Percentiles rank a stretch among this genome's conserved stretches.
Evolutionary conservation across 2,888 invertebrate genomes (phyloP).

Genomic region (Nasonovia ribisnigri): DNA sequence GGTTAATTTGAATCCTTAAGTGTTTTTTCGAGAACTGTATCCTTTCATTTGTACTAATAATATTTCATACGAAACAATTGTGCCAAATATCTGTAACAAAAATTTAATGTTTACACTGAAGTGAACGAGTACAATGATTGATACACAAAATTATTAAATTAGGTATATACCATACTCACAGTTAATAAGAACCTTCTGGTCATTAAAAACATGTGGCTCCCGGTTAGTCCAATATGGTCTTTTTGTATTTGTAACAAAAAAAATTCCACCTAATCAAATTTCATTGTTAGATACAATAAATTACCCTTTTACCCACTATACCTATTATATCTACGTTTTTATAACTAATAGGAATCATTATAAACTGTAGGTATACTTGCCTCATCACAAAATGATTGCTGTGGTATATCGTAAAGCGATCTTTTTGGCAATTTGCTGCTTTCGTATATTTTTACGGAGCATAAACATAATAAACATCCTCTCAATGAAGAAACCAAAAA

Average conservation of each 20-base stretch:
- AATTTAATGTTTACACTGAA: neutral
- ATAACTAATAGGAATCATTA: neutral
- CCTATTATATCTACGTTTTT: neutral
- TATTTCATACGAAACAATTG: slow-evolving; percentile 76
- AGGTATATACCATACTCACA: slow-evolving; percentile 47
- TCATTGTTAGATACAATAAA: neutral
- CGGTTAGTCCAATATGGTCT: slow-evolving; percentile 62
- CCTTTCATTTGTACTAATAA: slow-evolving; percentile 74
- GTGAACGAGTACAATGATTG: neutral
- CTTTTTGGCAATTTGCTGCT: slow-evolving; percentile 63
- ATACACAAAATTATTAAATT: neutral
- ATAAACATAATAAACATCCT: slow-evolving; percentile 64
- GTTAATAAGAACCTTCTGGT: slow-evolving; percentile 66
- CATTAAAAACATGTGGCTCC: slow-evolving; percentile 66
- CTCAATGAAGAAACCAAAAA: slow-evolving; percentile 62
- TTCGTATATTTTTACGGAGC: slow-evolving; percentile 65
- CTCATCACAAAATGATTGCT: slow-evolving; percentile 65
- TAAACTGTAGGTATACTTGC: slow-evolving; percentile 52
- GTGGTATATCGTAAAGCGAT: slow-evolving; percentile 61
- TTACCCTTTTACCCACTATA: neutral
- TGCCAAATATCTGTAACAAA: slow-evolving; percentile 74
- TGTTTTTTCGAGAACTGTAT: slow-evolving; percentile 67
- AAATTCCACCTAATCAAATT: slow-evolving; percentile 64
- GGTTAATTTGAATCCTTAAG: slow-evolving; percentile 19
- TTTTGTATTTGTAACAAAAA: slow-evolving; percentile 65